Conservation (phyloP, 2,797 vertebrate genomes). For the Falco biarmicus region DNA sequence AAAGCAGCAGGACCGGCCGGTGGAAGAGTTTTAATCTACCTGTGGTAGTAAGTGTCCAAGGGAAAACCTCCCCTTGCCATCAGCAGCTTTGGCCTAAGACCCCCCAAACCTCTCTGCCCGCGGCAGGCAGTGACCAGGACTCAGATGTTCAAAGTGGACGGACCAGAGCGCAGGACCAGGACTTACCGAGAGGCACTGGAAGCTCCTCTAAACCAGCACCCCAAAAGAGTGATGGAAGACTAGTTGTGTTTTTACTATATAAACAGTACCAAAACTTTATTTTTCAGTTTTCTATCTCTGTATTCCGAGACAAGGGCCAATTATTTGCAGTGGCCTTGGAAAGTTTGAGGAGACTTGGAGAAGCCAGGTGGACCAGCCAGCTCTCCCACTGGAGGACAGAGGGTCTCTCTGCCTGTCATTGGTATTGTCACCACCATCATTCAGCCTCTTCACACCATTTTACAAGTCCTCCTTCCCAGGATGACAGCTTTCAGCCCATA, state of each 20-base stretch:
- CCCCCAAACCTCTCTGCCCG: not conserved
- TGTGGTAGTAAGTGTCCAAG: not conserved
- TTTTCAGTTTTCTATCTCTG: not conserved
- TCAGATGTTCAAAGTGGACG: not conserved
- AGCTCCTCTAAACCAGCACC: not conserved
- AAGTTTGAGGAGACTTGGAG: not conserved
- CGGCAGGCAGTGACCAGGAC: not conserved
- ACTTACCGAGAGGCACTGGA: not conserved
- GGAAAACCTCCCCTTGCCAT: not conserved
- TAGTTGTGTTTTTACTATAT: not conserved
- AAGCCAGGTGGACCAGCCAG: not conserved
- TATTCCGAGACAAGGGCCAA: not conserved
- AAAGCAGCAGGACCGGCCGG: not conserved
- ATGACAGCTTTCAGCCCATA: not conserved
- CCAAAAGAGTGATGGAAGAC: not conserved
- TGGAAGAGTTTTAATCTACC: not conserved
- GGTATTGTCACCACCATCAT: not conserved
- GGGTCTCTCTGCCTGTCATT: not conserved
- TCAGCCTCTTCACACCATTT: not conserved
- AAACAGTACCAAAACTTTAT: not conserved
- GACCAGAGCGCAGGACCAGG: not conserved
- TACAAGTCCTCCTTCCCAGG: not conserved
- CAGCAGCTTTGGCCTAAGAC: not conserved
- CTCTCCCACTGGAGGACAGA: not conserved
- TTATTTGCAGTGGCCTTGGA: not conserved